These are phyloP conservation scores for Galaxias olidus DNA, from an alignment of 2,797 vertebrate species.

Conservation along the genomic window DNA sequence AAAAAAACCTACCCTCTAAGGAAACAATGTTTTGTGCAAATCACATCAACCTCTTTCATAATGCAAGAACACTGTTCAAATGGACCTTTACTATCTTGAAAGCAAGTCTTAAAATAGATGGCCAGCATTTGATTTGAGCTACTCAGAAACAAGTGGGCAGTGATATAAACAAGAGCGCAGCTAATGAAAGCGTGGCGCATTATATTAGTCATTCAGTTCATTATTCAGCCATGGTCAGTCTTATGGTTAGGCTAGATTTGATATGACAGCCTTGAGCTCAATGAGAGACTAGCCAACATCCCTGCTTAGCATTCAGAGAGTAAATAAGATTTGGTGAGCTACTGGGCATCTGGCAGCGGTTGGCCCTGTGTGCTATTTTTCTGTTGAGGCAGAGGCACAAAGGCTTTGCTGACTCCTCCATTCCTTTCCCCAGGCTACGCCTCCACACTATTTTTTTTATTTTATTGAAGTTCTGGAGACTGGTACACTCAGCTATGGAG, in stretches of 20 bases:
- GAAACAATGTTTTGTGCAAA: constrained; percentile 40
- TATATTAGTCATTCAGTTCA: constrained; percentile 53
- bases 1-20: constrained; percentile 51
- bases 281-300: constrained; percentile 11
- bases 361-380: constrained; percentile 56
- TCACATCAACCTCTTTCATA: constrained; percentile 62
- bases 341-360: constrained; percentile 51
- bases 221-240: constrained; percentile 35
- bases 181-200: constrained; percentile 31
- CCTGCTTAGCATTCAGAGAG: constrained; percentile 30
- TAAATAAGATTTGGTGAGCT: constrained; percentile 28
- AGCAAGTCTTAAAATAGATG: constrained; percentile 62
- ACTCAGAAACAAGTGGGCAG: constrained; percentile 20
- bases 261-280: constrained; percentile 46
- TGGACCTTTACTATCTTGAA: constrained; percentile 55
- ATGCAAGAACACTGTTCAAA: constrained; percentile 55
- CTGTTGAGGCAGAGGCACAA: constrained; percentile 47
- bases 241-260: constrained; percentile 46
- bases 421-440: constrained; percentile 47
- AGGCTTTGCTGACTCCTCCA: constrained; percentile 66
- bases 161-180: constrained; percentile 31
- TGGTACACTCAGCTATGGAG: constrained; percentile 24
- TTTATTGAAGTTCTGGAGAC: constrained; percentile 38
- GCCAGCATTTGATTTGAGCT: constrained; percentile 43
- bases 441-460: constrained; percentile 34